Conservation (phyloP, 1,140 invertebrate genomes). For the Mylabris phalerata region DNA sequence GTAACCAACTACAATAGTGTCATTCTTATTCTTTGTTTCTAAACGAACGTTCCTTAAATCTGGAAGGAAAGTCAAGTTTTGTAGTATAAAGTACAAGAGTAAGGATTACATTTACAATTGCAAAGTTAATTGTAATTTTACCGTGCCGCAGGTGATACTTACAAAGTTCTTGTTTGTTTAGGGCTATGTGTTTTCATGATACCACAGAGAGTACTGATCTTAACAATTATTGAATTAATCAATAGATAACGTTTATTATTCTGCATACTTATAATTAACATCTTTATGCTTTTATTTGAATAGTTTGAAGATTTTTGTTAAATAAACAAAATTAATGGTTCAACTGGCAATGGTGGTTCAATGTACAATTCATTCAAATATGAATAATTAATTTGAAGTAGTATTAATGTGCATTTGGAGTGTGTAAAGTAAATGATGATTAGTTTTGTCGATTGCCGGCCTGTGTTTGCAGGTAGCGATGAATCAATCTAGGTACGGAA, state of each 20-base stretch:
- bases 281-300: too few species aligned
- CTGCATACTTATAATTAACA: too few species aligned
- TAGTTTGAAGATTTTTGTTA: too few species aligned
- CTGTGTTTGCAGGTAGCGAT: slow-evolving; percentile 9
- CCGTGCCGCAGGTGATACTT: slow-evolving; percentile 4
- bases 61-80: slow-evolving; percentile 4
- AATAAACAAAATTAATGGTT: too few species aligned
- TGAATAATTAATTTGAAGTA: neutral
- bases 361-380: too few species aligned
- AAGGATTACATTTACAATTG: slow-evolving; percentile 7
- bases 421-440: slow-evolving; percentile 3
- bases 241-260: too few species aligned
- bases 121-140: slow-evolving; percentile 13
- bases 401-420: neutral
- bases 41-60: neutral
- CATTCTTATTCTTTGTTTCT: too few species aligned
- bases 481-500: slow-evolving; percentile 12
- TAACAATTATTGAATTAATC: too few species aligned
- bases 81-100: slow-evolving; percentile 1
- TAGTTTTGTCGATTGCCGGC: neutral
- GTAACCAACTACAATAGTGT: too few species aligned
- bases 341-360: too few species aligned
- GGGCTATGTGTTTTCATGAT: slow-evolving; percentile 3
- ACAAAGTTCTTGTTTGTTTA: slow-evolving; percentile 6
- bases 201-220: too few species aligned